These are phyloP conservation scores for Sminthurides aquaticus DNA, from an alignment of 2,888 invertebrate genomes.

Conservation along the genomic window DNA sequence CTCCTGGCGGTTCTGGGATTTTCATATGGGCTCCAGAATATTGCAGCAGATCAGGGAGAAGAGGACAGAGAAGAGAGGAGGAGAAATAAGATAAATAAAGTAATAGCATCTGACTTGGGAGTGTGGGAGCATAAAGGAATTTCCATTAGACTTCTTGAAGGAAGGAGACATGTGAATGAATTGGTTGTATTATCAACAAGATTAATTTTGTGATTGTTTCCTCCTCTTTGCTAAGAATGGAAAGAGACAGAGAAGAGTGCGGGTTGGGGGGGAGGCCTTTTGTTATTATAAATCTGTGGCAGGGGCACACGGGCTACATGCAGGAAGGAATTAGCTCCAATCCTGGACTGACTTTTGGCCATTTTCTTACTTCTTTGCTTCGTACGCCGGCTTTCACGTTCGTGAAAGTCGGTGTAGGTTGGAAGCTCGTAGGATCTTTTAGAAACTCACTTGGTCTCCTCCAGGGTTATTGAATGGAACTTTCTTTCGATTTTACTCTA, in stretches of 20 bases:
- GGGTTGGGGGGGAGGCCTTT: neutral
- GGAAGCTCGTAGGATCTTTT: too few species aligned
- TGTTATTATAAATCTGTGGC: too few species aligned
- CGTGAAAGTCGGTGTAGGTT: too few species aligned
- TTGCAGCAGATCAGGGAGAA: neutral
- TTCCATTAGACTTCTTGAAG: slow-evolving; percentile 14
- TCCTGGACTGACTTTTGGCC: too few species aligned
- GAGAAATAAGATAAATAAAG: neutral
- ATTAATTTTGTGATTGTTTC: slow-evolving; percentile 41
- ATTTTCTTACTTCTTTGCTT: neutral
- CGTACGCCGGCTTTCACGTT: neutral
- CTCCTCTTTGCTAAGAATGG: slow-evolving; percentile 1
- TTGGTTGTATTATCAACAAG: slow-evolving; percentile 39
- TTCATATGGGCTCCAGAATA: too few species aligned
- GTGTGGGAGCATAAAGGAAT: neutral
- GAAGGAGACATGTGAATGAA: slow-evolving; percentile 31
- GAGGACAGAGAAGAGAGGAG: neutral
- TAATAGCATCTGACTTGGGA: neutral
- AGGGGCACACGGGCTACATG: too few species aligned
- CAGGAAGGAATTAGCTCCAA: too few species aligned
- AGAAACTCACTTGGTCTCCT: too few species aligned
- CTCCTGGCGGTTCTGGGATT: too few species aligned
- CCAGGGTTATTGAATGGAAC: too few species aligned
- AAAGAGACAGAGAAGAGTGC: neutral
- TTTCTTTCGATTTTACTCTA: too few species aligned